Base-by-base conservation (phyloP, 2,888 invertebrate species). In the Physocephala rufipes region DNA sequence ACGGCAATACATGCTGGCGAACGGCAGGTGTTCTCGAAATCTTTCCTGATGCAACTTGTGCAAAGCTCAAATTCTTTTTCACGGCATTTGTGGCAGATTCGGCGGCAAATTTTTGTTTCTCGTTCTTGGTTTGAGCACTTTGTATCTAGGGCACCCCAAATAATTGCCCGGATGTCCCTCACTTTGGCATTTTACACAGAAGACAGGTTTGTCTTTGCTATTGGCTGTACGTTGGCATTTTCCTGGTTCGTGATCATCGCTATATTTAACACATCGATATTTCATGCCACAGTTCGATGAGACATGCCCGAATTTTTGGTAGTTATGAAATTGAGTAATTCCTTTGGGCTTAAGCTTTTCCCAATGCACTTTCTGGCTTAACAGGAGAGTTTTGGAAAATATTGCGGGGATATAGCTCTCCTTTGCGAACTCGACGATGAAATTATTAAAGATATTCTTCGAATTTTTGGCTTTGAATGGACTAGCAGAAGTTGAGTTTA, bases 251-350 rank as follows among this genome's bases (percentile, higher is more conserved):
- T 51, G 51, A 21, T 21, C 19, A 21, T 51, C 19, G 2, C 51
- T 51, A n/a, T 21, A 51, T 2, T 51, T 51, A 16, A 51, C 51
- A 21, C 51, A 51, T 9, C 51, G 51, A 51, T 51, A 51, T 51
- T 51, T 51, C 51, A 51, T 51, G 51, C 51, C 51, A 51, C 51
- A 51, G 2, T 51, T 51, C 7, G 51, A 51, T 16, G 51, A 16
- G n/a, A 51, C n/a, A n/a, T n/a, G n/a, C n/a, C n/a, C n/a, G n/a
- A n/a, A n/a, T n/a, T n/a, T n/a, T n/a, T n/a, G n/a, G n/a, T 19
- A 53, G 53, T 53, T 53, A n/a, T n/a, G 15, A 16, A 16, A 53
- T 19, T 53, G 53, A 53, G 53, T 12, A 53, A 53, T n/a, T 12
- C 53, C n/a, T 5, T 9, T 13, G 19, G 53, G n/a, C 19, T n/a